Percentiles rank a stretch among this genome's conserved stretches.
Conservation (phyloP, 2,888 invertebrate species). For the Ormyrus nitidulus region DNA sequence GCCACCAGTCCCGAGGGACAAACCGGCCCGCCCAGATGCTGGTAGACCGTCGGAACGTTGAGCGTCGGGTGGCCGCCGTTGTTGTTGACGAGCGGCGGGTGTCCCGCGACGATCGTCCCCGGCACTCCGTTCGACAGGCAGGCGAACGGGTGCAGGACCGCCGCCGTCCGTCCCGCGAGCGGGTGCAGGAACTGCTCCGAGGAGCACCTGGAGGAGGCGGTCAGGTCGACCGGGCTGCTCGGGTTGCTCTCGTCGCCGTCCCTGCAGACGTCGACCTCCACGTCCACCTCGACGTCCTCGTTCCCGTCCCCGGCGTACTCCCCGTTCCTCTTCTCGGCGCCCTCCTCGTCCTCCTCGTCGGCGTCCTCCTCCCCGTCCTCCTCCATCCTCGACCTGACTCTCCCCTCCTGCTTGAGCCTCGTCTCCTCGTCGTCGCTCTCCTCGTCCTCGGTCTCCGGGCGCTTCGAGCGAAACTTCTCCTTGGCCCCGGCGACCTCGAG, state of each 20-base stretch:
- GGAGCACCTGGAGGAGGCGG: slow-evolving; percentile 70
- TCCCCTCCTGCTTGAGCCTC: slow-evolving; percentile 30
- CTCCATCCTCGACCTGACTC: slow-evolving; percentile 44
- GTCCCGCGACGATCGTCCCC: slow-evolving; percentile 50
- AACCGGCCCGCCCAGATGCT: slow-evolving; percentile 44
- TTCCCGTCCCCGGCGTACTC: slow-evolving; percentile 59
- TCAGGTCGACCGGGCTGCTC: slow-evolving; percentile 75
- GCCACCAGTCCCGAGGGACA: not conserved
- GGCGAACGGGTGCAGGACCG: slow-evolving; percentile 62
- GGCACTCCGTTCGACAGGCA: slow-evolving; percentile 64
- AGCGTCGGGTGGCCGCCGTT: slow-evolving; percentile 12
- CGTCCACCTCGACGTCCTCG: slow-evolving; percentile 67
- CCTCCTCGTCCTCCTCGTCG: slow-evolving; percentile 61
- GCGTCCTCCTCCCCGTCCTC: slow-evolving; percentile 62
- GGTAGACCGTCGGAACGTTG: slow-evolving; percentile 16
- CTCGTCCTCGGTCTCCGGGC: slow-evolving; percentile 45
- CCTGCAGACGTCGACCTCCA: slow-evolving; percentile 59
- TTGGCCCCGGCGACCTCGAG: slow-evolving; percentile 29
- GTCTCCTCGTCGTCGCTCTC: slow-evolving; percentile 61
- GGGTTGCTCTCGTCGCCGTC: slow-evolving; percentile 68
- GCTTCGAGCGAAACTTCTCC: slow-evolving; percentile 48
- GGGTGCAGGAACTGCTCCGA: slow-evolving; percentile 65
- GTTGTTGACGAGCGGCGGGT: slow-evolving; percentile 6
- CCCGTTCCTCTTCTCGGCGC: slow-evolving; percentile 46
- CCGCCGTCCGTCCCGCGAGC: slow-evolving; percentile 59